Base-by-base conservation (phyloP, 2,113 vertebrate species). In the Zosterops pallidus region DNA sequence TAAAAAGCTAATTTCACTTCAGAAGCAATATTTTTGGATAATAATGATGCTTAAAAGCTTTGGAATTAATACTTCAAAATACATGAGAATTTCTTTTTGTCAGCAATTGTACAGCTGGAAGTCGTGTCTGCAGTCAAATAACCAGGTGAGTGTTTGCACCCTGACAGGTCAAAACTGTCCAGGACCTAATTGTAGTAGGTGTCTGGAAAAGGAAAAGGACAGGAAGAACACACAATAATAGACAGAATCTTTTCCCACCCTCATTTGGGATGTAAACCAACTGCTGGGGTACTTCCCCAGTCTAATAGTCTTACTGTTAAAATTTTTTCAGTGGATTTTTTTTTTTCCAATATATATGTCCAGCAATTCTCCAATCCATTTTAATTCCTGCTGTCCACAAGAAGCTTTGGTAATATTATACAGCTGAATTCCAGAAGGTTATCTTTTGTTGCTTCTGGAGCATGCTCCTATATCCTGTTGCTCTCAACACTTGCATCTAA, bases 181-280 rank as follows among this genome's bases (percentile, higher is more conserved):
- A 75, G 46, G 8, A 70, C 5, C 18, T 3, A 4, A 4, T 6
- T 62, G 31, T 31, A 41, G 9, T 11, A 53, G 17, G 7, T 74
- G 18, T 18, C 13, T 91, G 37, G 65, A 52, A 41, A 85, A 63
- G 9, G 14, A 24, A 11, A 50, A 47, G 29, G 44, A 46, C 23
- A 68, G 53, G 15, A 26, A 1, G 22, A 71, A 41, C 22, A n/a
- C 12, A 11, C 2, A 41, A 2, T 52, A 53, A 57, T 13, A 80
- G 55, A 8, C 12, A 50, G 17, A 63, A 83, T 47, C 5, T 68
- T 83, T 76, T 64, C 20, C 22, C 33, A 72, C 9, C 12, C 4
- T 91, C 33, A 3, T 11, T 4, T 47, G 24, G 15, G 14, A 9
- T 37, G 13, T 65, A 83, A 72, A n/a, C 1, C 0, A 0, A 9